phyloP scores from a whole-genome alignment of 1,140 invertebrate genomes.

The Trichogramma pretiosum region DNA sequence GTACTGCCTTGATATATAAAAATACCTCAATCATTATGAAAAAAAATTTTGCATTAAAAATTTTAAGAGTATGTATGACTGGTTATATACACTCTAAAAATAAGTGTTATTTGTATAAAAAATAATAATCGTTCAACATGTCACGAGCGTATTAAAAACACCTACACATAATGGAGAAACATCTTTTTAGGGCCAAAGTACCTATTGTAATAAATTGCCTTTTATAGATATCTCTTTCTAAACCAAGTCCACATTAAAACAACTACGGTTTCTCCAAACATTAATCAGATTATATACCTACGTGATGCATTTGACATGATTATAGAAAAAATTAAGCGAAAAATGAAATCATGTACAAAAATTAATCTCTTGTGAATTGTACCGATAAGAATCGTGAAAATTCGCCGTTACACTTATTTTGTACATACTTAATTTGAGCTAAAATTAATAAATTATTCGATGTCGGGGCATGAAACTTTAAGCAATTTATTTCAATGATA shows the following conservation, averaged over 20 bases:
- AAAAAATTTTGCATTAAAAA: constrained; percentile 14
- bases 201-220: constrained; percentile 16
- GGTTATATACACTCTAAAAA: background rate
- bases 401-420: constrained; percentile 11
- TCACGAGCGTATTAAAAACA: constrained; percentile 19
- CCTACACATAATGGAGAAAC: constrained; percentile 16
- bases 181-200: constrained; percentile 14
- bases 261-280: constrained; percentile 7
- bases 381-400: constrained; percentile 1
- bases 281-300: background rate
- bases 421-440: constrained; percentile 14
- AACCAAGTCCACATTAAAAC: constrained; percentile 16
- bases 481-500: constrained; percentile 21
- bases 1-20: constrained; percentile 15
- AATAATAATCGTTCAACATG: constrained; percentile 5
- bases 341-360: constrained; percentile 5
- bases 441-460: constrained; percentile 12
- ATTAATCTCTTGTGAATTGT: constrained; percentile 2
- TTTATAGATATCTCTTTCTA: constrained; percentile 17
- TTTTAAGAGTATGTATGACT: constrained; percentile 1
- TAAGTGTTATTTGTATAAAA: constrained; percentile 17
- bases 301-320: constrained; percentile 1
- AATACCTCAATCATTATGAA: background rate
- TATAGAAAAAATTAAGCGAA: constrained; percentile 1
- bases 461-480: constrained; percentile 18